phyloP scores from a whole-genome alignment of 1,140 invertebrate species.

The Heliconius eleuchia region DNA sequence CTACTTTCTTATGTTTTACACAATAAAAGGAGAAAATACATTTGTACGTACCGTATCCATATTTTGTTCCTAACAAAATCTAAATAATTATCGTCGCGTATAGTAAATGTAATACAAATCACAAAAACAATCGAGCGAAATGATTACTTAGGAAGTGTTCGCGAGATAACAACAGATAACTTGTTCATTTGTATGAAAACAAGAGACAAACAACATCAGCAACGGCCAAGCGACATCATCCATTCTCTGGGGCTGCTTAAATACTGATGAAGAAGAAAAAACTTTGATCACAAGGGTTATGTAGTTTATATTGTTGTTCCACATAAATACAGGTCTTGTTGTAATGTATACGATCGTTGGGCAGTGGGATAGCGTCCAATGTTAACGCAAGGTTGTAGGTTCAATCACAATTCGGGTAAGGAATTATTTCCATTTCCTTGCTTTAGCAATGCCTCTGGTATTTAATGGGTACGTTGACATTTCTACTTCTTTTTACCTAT shows the following conservation, averaged over 20 bases:
- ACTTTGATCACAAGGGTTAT: not conserved
- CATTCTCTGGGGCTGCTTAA: conserved; percentile 6
- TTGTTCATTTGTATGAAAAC: conserved; percentile 21
- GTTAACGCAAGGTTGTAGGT: no score
- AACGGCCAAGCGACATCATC: not conserved
- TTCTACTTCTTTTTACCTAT: no score
- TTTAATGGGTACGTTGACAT: no score
- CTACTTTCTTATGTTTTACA: no score
- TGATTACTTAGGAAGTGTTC: conserved; percentile 24
- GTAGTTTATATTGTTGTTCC: not conserved
- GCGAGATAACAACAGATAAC: not conserved
- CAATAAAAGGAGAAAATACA: no score
- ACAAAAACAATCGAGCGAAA: not conserved
- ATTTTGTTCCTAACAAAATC: not conserved
- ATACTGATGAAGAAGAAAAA: not conserved
- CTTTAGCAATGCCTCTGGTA: no score
- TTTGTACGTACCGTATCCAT: no score
- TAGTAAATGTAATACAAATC: not conserved
- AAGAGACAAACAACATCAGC: conserved; percentile 16
- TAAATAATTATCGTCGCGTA: not conserved
- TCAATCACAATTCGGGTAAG: no score
- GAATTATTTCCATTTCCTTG: no score
- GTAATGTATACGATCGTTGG: no score
- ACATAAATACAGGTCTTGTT: not conserved
- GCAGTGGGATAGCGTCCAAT: no score